Conservation (phyloP, 2,888 invertebrate species). For the Drosophila nr. medialis region DNA sequence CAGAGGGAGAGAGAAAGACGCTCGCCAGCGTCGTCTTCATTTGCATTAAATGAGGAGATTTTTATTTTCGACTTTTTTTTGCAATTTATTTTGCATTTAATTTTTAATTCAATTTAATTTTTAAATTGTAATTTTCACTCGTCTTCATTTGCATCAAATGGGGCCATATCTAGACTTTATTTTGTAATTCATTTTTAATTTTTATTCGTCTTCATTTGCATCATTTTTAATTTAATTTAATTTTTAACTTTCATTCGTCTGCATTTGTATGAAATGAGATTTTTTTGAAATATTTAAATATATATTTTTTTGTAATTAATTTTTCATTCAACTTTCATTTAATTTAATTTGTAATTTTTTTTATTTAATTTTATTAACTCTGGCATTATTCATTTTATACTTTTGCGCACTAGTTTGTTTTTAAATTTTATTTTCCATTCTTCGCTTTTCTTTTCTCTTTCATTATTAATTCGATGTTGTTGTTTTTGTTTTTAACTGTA, state of each 20-base stretch:
- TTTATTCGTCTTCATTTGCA: not conserved
- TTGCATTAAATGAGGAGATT: constrained; percentile 44
- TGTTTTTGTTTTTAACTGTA: constrained; percentile 13
- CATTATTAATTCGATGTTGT: constrained; percentile 3
- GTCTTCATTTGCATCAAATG: not conserved
- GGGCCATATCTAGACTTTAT: not conserved
- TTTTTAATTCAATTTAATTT: not conserved
- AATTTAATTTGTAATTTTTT: not conserved
- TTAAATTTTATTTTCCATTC: constrained; percentile 1
- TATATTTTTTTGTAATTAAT: not conserved
- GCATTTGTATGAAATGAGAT: not conserved
- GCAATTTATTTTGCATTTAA: not conserved
- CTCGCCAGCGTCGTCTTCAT: constrained; percentile 70
- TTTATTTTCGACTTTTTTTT: constrained; percentile 28
- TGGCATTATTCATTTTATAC: constrained; percentile 25
- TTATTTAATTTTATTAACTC: not conserved
- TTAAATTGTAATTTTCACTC: not conserved
- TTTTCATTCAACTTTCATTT: not conserved
- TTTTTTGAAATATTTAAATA: not conserved
- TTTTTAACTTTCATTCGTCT: not conserved
- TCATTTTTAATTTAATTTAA: not conserved
- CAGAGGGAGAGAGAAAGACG: constrained; percentile 68
- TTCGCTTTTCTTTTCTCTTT: not conserved
- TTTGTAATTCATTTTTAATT: not conserved
- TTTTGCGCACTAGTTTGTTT: constrained; percentile 3